Percentiles rank a stretch among this genome's conserved stretches.
phyloP scores from a whole-genome alignment of 1,140 invertebrate species.

The Bombus confusus region DNA sequence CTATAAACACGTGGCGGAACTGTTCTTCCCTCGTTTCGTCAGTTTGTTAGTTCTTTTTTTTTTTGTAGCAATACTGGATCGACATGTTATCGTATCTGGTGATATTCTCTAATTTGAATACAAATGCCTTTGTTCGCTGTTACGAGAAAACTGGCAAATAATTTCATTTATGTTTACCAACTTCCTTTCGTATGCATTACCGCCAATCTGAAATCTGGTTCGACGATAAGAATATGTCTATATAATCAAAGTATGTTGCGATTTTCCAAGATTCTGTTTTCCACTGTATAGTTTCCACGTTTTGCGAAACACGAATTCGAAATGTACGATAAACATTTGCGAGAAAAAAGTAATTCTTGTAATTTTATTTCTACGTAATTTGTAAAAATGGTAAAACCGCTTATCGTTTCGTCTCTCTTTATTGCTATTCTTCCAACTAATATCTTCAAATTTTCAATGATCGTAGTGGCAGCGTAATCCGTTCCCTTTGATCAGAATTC shows the following conservation, averaged over 20 bases:
- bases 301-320: too few relatives aligned
- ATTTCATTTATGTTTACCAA: not conserved
- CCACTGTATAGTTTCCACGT: not conserved
- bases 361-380: not conserved
- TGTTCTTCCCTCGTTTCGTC: not conserved
- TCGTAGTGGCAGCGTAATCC: not conserved
- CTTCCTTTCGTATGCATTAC: not conserved
- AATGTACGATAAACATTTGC: too few relatives aligned
- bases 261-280: not conserved
- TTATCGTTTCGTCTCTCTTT: not conserved
- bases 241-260: not conserved
- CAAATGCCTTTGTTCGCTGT: conserved; percentile 24
- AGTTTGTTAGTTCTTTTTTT: not conserved
- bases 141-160: not conserved
- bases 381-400: not conserved
- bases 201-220: not conserved
- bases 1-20: not conserved
- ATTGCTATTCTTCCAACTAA: not conserved
- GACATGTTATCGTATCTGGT: not conserved
- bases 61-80: not conserved
- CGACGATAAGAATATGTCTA: not conserved
- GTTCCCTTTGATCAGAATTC: not conserved
- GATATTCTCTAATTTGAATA: conserved; percentile 39
- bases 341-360: too few relatives aligned
- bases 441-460: not conserved